phyloP scores from a whole-genome alignment of 2,888 invertebrate genomes.

The Thera britannica region DNA sequence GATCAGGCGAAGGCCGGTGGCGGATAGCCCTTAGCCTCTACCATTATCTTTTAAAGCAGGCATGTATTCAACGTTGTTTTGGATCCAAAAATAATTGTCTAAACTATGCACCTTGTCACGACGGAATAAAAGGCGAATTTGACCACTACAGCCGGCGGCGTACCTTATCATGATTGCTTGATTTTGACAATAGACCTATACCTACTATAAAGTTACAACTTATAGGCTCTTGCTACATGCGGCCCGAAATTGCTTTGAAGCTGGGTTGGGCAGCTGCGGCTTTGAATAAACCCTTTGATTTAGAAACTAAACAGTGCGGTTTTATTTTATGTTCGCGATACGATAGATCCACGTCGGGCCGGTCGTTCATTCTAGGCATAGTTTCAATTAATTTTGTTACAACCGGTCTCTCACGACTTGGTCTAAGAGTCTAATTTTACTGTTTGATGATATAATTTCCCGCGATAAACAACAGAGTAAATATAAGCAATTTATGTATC shows the following conservation, averaged over 20 bases:
- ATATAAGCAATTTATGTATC: no score
- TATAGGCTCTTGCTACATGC: constrained; percentile 45
- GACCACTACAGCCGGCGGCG: not conserved
- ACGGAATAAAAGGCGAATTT: not conserved
- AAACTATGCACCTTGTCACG: not conserved
- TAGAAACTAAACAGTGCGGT: constrained; percentile 45
- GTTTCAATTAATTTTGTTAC: constrained; percentile 15
- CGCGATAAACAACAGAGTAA: not conserved
- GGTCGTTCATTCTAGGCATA: constrained; percentile 21
- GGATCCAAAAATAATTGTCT: not conserved
- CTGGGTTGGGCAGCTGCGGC: constrained; percentile 57
- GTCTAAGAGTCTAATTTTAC: not conserved
- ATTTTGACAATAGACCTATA: not conserved
- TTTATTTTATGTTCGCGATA: constrained; percentile 40
- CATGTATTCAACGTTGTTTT: not conserved
- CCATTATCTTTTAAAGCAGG: not conserved
- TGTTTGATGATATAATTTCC: not conserved
- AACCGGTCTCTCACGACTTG: not conserved
- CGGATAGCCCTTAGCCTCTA: constrained; percentile 38
- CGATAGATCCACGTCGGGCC: constrained; percentile 22
- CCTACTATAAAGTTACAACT: constrained; percentile 21
- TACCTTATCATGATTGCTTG: not conserved
- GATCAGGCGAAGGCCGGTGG: constrained; percentile 49
- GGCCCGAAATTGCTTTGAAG: constrained; percentile 55
- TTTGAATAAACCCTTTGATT: constrained; percentile 59